A percentile compares a stretch with the other conserved stretches of the same genome.
Evolutionary conservation across 2,797 vertebrate genomes (phyloP).

Genomic region (Miichthys miiuy): DNA sequence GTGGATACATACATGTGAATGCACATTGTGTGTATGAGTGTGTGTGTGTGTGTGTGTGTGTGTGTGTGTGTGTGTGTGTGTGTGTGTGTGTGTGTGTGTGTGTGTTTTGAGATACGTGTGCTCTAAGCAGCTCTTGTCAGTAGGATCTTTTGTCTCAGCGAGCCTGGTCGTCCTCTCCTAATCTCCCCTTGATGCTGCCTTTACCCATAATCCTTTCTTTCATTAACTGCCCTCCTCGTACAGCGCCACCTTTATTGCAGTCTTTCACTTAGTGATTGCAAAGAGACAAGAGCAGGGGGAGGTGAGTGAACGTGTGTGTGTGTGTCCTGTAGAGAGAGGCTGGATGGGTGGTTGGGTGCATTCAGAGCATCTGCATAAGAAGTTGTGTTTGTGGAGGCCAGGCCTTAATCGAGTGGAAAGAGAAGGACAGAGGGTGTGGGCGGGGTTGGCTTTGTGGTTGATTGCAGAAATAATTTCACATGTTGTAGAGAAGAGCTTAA

Average conservation of each 20-base stretch:
- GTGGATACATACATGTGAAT: conserved; percentile 16
- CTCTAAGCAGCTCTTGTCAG: conserved; percentile 70
- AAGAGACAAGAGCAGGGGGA: conserved; percentile 71
- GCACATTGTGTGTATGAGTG: conserved; percentile 38
- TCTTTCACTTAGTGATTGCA: conserved; percentile 85
- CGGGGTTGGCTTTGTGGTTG: conserved; percentile 78
- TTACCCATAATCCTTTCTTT: conserved; percentile 88
- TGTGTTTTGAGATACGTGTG: conserved; percentile 41
- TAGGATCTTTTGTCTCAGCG: conserved; percentile 84
- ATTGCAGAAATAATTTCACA: conserved; percentile 88
- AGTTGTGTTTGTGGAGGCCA: conserved; percentile 69
- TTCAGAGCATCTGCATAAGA: conserved; percentile 72
- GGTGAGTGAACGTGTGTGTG: conserved; percentile 41
- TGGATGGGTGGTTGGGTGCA: conserved; percentile 57
- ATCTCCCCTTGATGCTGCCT: conserved; percentile 85
- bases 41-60: conserved; percentile 24
- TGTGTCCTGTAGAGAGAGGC: conserved; percentile 28
- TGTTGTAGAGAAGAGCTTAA: conserved; percentile 87
- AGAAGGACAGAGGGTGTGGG: conserved; percentile 60
- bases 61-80: conserved; percentile 28
- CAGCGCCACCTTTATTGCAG: conserved; percentile 84
- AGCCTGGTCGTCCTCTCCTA: conserved; percentile 77
- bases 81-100: conserved; percentile 27
- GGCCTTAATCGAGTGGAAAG: conserved; percentile 63
- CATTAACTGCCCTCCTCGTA: conserved; percentile 85